These are phyloP conservation scores for Anser cygnoides DNA, from an alignment of 2,113 vertebrate genomes.

Conservation along the genomic window DNA sequence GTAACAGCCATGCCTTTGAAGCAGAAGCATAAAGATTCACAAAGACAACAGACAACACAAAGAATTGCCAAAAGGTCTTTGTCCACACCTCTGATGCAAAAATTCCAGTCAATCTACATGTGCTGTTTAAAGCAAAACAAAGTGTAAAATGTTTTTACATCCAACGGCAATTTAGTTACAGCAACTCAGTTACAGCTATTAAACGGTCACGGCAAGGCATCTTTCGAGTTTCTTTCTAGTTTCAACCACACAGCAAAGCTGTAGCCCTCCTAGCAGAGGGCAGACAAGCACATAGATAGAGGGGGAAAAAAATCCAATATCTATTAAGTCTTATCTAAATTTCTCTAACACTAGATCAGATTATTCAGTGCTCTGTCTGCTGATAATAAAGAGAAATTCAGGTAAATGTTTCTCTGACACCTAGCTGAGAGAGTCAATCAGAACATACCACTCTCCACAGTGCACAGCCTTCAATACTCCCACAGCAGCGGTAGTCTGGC, in stretches of 20 bases:
- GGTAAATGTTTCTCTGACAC: not conserved
- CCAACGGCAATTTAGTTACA: not conserved
- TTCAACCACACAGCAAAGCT: not conserved
- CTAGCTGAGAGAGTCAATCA: not conserved
- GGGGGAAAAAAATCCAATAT: not conserved
- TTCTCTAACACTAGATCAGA: not conserved
- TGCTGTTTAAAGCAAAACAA: not conserved
- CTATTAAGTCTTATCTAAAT: not conserved
- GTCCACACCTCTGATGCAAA: not conserved
- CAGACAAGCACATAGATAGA: not conserved
- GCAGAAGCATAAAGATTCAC: not conserved
- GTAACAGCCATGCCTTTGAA: not conserved
- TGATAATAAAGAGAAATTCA: not conserved
- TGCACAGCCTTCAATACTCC: slow-evolving; percentile 94
- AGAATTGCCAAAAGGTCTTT: not conserved
- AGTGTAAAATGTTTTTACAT: not conserved
- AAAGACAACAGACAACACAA: not conserved
- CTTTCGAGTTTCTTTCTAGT: not conserved
- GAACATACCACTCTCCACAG: slow-evolving; percentile 86
- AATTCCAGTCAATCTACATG: not conserved
- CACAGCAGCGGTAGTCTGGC: slow-evolving; percentile 94
- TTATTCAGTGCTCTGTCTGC: not conserved
- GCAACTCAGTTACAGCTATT: not conserved
- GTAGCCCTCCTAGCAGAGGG: not conserved
- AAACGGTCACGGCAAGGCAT: not conserved